A percentile compares a stretch with the other conserved stretches of the same genome.
phyloP scores from a whole-genome alignment of 2,888 invertebrate species.

The Leptinotarsa haldemani region DNA sequence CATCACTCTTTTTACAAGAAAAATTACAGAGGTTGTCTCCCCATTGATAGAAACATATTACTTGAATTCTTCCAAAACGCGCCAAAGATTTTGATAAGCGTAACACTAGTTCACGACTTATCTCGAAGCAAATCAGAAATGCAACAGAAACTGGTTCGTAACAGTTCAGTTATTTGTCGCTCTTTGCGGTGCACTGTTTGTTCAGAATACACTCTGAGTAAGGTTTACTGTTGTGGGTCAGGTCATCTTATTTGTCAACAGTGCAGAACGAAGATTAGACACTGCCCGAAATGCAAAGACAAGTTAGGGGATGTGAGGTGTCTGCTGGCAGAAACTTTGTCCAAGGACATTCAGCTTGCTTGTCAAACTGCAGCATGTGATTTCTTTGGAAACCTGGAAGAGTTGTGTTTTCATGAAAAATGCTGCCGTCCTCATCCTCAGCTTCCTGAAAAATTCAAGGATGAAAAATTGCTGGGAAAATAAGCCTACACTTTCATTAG shows the following conservation, averaged over 20 bases:
- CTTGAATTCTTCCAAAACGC: neutral
- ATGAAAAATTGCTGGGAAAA: too few relatives aligned
- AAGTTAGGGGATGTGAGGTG: neutral
- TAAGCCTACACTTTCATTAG: too few relatives aligned
- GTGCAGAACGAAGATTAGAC: neutral
- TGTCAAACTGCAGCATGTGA: conserved; percentile 10
- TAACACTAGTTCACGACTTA: neutral
- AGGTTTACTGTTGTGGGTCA: neutral
- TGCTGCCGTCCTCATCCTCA: neutral
- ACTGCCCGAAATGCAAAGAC: neutral
- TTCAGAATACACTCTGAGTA: neutral
- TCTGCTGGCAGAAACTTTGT: conserved; percentile 1
- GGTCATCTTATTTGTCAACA: conserved; percentile 3
- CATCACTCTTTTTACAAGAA: conserved; percentile 18
- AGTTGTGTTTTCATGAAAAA: conserved; percentile 4
- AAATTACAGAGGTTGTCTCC: neutral
- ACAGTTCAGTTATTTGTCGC: conserved; percentile 3
- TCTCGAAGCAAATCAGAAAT: neutral
- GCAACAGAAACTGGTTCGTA: neutral
- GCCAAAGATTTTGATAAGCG: neutral
- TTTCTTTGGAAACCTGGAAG: neutral
- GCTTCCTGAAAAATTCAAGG: too few relatives aligned
- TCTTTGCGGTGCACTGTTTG: conserved; percentile 2
- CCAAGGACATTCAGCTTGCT: neutral
- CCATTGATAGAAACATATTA: neutral